phyloP scores from a whole-genome alignment of 2,888 invertebrate genomes.

The Ptychoptera contaminata region DNA sequence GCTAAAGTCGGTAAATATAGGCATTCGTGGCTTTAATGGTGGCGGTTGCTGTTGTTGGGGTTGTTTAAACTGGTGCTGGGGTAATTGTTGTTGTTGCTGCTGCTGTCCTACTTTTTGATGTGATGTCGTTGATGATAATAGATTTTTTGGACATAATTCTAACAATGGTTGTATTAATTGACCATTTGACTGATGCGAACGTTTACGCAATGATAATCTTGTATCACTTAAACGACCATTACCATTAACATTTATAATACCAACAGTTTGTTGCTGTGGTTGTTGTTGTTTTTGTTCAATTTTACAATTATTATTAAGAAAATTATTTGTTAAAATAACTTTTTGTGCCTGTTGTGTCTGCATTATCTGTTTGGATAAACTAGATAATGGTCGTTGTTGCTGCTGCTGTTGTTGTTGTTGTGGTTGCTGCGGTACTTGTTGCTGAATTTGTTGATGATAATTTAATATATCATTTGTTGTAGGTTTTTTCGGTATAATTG shows the following conservation, averaged over 20 bases:
- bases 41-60: slow-evolving; percentile 5
- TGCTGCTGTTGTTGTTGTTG: slow-evolving; percentile 9
- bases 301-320: slow-evolving; percentile 1
- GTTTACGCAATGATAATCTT: slow-evolving; percentile 20
- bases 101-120: neutral
- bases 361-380: slow-evolving; percentile 15
- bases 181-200: slow-evolving; percentile 24
- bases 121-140: slow-evolving; percentile 6
- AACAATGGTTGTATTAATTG: no score
- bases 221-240: slow-evolving; percentile 11
- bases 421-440: neutral
- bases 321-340: slow-evolving; percentile 19
- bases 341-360: slow-evolving; percentile 18
- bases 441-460: neutral
- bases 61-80: neutral
- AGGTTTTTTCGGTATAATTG: slow-evolving; percentile 26
- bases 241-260: slow-evolving; percentile 3
- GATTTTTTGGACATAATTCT: no score
- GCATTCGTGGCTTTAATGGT: slow-evolving; percentile 26
- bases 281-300: slow-evolving; percentile 11
- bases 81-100: no score
- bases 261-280: slow-evolving; percentile 11
- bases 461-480: slow-evolving; percentile 15
- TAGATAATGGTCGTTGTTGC: slow-evolving; percentile 18
- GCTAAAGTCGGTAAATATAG: slow-evolving; percentile 11